Evolutionary conservation across 2,113 vertebrate genomes (phyloP), one percentile per base, ranked within the genome.

Genomic region (Peucedramus taeniatus): DNA sequence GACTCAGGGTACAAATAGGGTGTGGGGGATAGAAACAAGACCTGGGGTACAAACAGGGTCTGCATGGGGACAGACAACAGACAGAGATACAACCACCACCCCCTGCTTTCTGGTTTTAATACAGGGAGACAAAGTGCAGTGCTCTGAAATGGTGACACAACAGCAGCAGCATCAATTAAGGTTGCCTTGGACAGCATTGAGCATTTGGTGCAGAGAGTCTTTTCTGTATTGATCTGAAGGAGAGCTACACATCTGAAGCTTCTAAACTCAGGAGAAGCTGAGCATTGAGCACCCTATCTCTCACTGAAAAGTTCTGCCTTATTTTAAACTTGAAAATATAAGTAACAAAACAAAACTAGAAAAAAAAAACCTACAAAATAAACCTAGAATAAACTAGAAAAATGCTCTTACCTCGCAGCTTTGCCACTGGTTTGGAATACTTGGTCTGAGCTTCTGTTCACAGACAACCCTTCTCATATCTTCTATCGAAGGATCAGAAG

Each of bases 381-480:
- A 66, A 45, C 11, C 4, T 20, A 28, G n/a, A 53, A 78, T 8
- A 69, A 75, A 53, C 7, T 30, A 47, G 47, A 70, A 76, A 90
- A 87, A 13, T 35, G 69, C 39, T 16, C 95, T 98, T 98, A 99
- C 99, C 99, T 99, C 99, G 91, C 98, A 99, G 98, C 98, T 99
- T 96, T 99, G 99, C 99, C 99, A 99, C 97, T 99, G 99, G 97
- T 99, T 99, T 75, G 99, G 99, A 91, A 99, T 98, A 96, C 96
- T 99, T 74, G 99, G 99, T 94, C 99, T 98, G 78, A 99, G 98
- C 84, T 99, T 99, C 98, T 99, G 99, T 76, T 99, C 99, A 95
- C 99, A 99, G 80, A 99, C 99, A 31, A 99, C 99, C 88, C 98
- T 99, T 96, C 97, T 99, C 99, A 99, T 99, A 47, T 99, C 99